Conservation (phyloP, 1,140 invertebrate species). For the Ditylenchus dipsaci region DNA sequence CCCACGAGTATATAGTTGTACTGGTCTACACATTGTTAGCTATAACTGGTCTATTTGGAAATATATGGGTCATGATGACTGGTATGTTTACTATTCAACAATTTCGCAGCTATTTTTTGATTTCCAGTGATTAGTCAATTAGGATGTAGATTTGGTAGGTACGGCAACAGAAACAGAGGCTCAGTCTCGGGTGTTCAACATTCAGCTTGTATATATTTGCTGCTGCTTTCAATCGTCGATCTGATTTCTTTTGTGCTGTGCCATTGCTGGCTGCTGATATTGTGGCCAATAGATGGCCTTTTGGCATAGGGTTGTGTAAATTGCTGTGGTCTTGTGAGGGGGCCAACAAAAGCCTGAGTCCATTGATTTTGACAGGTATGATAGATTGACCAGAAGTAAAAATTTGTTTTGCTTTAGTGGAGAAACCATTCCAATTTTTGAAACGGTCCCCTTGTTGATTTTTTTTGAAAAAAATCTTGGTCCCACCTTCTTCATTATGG, state of each 20-base stretch:
- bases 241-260: constrained; percentile 47
- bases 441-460: too few relatives aligned
- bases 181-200: constrained; percentile 37
- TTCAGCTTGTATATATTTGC: constrained; percentile 50
- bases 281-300: constrained; percentile 39
- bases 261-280: constrained; percentile 44
- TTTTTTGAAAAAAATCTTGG: too few relatives aligned
- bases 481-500: too few relatives aligned
- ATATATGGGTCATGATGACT: constrained; percentile 49
- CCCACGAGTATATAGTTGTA: constrained; percentile 19
- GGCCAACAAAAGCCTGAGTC: constrained; percentile 52
- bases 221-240: constrained; percentile 50
- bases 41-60: constrained; percentile 44
- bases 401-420: constrained; percentile 22
- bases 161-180: constrained; percentile 5
- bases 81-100: too few relatives aligned
- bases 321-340: constrained; percentile 45
- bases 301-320: constrained; percentile 42
- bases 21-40: constrained; percentile 36
- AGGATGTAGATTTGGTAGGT: constrained; percentile 16
- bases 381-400: too few relatives aligned
- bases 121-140: constrained; percentile 36
- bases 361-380: constrained; percentile 46
- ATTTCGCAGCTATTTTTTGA: too few relatives aligned
- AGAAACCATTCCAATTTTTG: background rate